These are phyloP conservation scores for Streptopelia turtur DNA, from an alignment of 2,797 vertebrate genomes.

Conservation along the genomic window DNA sequence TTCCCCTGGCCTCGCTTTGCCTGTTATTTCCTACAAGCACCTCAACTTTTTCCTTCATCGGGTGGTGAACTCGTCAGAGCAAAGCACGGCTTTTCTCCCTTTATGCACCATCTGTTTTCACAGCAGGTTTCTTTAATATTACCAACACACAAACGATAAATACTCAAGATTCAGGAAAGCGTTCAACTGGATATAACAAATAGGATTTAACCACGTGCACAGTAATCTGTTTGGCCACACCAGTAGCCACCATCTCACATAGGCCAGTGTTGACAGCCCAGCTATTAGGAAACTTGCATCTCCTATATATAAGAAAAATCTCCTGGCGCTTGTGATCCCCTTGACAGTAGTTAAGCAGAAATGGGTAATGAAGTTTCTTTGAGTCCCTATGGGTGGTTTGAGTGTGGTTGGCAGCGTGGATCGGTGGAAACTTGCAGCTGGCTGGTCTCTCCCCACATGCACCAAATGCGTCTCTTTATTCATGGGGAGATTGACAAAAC, in stretches of 20 bases:
- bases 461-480: background rate
- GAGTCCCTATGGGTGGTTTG: background rate
- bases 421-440: background rate
- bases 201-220: background rate
- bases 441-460: background rate
- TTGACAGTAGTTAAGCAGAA: background rate
- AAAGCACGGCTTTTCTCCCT: background rate
- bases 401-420: accelerated
- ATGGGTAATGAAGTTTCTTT: background rate
- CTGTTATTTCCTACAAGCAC: slow-evolving; percentile 30
- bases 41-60: background rate
- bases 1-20: slow-evolving; percentile 4
- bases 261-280: background rate
- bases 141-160: background rate
- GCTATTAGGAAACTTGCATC: background rate
- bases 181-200: accelerated
- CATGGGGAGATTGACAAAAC: background rate
- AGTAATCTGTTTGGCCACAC: background rate
- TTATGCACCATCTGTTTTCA: background rate
- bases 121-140: background rate
- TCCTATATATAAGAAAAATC: background rate
- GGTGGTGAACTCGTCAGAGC: background rate
- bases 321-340: background rate
- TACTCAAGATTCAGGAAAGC: background rate
- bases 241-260: background rate